Evolutionary conservation across 92 coral and sea anemone genomes (phyloP).

Genomic region (Diadumene lineata): DNA sequence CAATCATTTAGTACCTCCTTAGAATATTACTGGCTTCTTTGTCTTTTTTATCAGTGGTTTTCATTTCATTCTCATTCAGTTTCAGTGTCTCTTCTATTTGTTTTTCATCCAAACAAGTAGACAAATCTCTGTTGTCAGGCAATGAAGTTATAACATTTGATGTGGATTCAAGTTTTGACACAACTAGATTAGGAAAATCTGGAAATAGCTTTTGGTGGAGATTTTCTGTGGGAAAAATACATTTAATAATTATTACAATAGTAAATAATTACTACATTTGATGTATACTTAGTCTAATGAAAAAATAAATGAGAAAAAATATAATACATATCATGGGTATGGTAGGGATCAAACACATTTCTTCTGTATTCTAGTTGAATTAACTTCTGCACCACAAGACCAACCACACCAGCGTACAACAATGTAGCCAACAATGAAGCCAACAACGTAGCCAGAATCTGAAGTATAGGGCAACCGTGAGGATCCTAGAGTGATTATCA

Average conservation of each 20-base stretch:
- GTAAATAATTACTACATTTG: background rate
- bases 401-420: too few relatives aligned
- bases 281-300: too few relatives aligned
- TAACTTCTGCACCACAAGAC: too few relatives aligned
- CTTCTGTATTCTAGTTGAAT: too few relatives aligned
- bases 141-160: conserved; percentile 5
- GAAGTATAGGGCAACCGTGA: too few relatives aligned
- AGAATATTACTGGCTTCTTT: background rate
- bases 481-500: too few relatives aligned
- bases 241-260: too few relatives aligned
- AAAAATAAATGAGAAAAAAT: too few relatives aligned
- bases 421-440: too few relatives aligned
- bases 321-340: too few relatives aligned
- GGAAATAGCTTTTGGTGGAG: conserved; percentile 39
- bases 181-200: conserved; percentile 40
- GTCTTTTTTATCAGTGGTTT: background rate
- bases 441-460: too few relatives aligned
- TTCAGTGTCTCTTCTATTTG: background rate
- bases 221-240: conserved; percentile 26
- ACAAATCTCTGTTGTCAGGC: background rate
- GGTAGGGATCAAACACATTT: too few relatives aligned
- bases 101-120: background rate
- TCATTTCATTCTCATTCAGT: background rate
- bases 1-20: background rate
- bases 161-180: conserved; percentile 40